phyloP scores from a whole-genome alignment of 1,140 invertebrate genomes.

The Acromyrmex heyeri region DNA sequence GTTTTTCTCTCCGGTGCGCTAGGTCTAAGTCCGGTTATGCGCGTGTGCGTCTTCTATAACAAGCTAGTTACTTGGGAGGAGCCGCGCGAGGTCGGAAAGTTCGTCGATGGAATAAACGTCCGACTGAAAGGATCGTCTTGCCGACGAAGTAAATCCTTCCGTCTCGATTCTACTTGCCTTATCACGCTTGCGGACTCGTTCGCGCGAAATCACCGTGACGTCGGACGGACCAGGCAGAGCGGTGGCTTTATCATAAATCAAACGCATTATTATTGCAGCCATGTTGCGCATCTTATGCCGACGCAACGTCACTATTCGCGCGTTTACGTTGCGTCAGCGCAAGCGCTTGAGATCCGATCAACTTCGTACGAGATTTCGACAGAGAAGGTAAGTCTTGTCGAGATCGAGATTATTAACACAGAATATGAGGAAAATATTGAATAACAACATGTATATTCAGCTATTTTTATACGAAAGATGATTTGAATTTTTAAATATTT shows the following conservation, averaged over 20 bases:
- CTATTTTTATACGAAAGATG: background rate
- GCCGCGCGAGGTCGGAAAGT: slow-evolving; percentile 45
- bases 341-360: no score
- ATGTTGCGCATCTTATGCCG: slow-evolving; percentile 32
- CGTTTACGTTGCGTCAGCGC: background rate
- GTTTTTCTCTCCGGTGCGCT: slow-evolving; percentile 6
- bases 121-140: slow-evolving; percentile 47
- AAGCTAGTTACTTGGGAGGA: slow-evolving; percentile 59
- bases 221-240: slow-evolving; percentile 33
- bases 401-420: background rate
- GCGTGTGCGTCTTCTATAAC: slow-evolving; percentile 47
- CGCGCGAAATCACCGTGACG: slow-evolving; percentile 34
- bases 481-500: background rate
- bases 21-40: slow-evolving; percentile 32
- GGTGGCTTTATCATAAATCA: slow-evolving; percentile 79
- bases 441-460: background rate
- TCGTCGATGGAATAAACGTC: slow-evolving; percentile 72
- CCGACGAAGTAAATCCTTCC: slow-evolving; percentile 65
- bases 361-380: background rate
- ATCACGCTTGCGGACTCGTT: slow-evolving; percentile 56
- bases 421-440: background rate
- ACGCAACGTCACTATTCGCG: background rate
- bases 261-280: slow-evolving; percentile 75
- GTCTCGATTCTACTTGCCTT: slow-evolving; percentile 63
- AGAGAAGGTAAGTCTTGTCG: background rate